Percentiles rank a stretch among this genome's conserved stretches.
These are phyloP conservation scores for Crossaster papposus DNA, from an alignment of 53 echinoderm and acorn worm genomes.

Conservation along the genomic window DNA sequence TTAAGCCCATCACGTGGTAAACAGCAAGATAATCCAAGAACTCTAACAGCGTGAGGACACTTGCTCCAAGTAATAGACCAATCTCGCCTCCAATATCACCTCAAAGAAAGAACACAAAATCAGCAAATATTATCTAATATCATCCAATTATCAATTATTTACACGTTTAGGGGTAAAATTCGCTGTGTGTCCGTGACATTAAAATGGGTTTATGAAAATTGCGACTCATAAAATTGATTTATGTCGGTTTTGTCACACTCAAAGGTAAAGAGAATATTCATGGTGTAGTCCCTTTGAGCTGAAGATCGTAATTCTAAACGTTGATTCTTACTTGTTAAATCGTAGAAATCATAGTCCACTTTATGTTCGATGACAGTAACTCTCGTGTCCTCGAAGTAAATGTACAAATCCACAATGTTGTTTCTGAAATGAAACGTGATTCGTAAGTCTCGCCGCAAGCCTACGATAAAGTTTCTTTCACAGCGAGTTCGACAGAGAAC, in stretches of 20 bases:
- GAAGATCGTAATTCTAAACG: background rate
- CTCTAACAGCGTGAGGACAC: conserved; percentile 56
- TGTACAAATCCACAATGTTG: conserved; percentile 53
- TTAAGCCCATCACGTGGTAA: background rate
- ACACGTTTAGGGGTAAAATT: too few species aligned
- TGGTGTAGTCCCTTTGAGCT: too few species aligned
- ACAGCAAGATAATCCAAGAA: conserved; percentile 49
- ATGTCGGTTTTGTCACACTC: too few species aligned
- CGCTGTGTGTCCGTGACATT: too few species aligned
- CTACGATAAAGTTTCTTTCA: too few species aligned
- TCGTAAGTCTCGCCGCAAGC: background rate
- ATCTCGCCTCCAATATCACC: conserved; percentile 58
- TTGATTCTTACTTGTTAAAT: conserved; percentile 41
- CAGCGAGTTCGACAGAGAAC: too few species aligned
- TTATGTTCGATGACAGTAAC: background rate
- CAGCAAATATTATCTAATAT: background rate
- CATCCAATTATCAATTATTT: background rate
- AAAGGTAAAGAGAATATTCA: too few species aligned
- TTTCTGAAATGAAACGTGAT: conserved; percentile 22
- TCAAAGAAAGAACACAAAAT: background rate
- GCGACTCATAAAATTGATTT: too few species aligned
- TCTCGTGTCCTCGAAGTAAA: conserved; percentile 41
- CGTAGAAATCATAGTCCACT: conserved; percentile 11
- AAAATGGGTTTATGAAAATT: too few species aligned
- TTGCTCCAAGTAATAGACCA: conserved; percentile 55